Base-by-base conservation (phyloP, 2,888 invertebrate genomes). In the Megastigmus dorsalis region DNA sequence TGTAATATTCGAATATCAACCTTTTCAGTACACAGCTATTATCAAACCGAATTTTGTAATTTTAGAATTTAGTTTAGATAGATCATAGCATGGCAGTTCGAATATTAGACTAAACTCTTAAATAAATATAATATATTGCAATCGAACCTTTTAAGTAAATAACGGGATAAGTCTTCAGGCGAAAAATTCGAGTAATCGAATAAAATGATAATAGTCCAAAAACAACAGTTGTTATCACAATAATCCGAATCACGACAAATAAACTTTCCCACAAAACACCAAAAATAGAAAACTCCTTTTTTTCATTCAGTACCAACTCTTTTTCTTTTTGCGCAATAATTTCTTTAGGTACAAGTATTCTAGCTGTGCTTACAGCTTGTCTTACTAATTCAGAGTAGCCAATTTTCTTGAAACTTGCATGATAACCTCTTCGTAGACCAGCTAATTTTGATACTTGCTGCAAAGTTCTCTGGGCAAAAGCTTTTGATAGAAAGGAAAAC, bases 61-160 rank as follows among this genome's bases (percentile, higher is more conserved):
- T 2, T 23, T 3, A 23, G 4, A 9, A 23, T 23, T 4, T 5
- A 50, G 9, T 23, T 20, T 50, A 50, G 9, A 23, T 50, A 23
- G n/a, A n/a, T n/a, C n/a, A n/a, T n/a, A n/a, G n/a, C n/a, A n/a
- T n/a, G n/a, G n/a, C n/a, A n/a, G n/a, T n/a, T n/a, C n/a, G n/a
- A n/a, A n/a, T n/a, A n/a, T n/a, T n/a, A n/a, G n/a, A n/a, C n/a
- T n/a, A n/a, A n/a, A n/a, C n/a, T n/a, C n/a, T n/a, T n/a, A 4
- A 26, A 50, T 50, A 50, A 50, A 23, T 18, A 6, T 45, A 45
- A 57, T 38, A 23, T 13, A 1, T 36, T 33, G 7, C 26, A 54
- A 54, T 62, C 26, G 43, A 76, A 84, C 83, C 81, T 80, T 72
- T 80, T 9, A 79, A 75, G 30, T 83, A 67, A 33, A 82, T 73